Base-by-base conservation (phyloP, 64 coral and sea anemone genomes). In the Dendrophyllia cribrosa region DNA sequence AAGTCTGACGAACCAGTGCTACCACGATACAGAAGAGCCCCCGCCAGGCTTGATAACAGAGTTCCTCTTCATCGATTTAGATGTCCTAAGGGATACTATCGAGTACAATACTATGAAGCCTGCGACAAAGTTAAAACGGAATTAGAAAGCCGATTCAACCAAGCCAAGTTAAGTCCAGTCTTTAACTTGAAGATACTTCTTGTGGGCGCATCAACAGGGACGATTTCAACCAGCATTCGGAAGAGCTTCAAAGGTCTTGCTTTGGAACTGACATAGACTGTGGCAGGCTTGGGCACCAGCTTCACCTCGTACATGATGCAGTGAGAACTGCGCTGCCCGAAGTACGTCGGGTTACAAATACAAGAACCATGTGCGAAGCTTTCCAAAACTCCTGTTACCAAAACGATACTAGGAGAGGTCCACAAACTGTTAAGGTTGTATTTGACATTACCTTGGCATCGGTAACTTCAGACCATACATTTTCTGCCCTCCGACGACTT, bases 171-270 rank as follows among this genome's bases (percentile, higher is more conserved):
- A 21, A 51, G 60, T 19, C 68, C 70, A 58, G 64, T 91, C n/a
- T 8, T 50, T 19, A 14, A 69, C 26, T 26, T 87, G 71, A 82
- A 93, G 58, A 70, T 66, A 58, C 58, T 93, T 51, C 44, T 93
- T 53, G 59, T 80, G 66, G 44, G 22, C 51, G 34, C 75, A 66
- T 6, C 56, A 47, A 80, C 55, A 62, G 48, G 47, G 34, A 34
- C 47, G 21, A 89, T 24, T 79, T 55, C 20, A 25, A 20, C 19
- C 16, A 13, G 51, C 51, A 59, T 59, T 66, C n/a, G 75, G 61
- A 66, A 78, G 58, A 77, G 64, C 73, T 66, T 53, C 72, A 83
- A 61, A 34, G 49, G 49, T 89, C 56, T 78, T 94, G 92, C 87
- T 84, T 53, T 83, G 13, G 55, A 70, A 83, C 66, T 16, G 66